Percentiles rank a stretch among this genome's conserved stretches.
phyloP scores from a whole-genome alignment of 2,888 invertebrate species.

The Colostygia pectinataria region DNA sequence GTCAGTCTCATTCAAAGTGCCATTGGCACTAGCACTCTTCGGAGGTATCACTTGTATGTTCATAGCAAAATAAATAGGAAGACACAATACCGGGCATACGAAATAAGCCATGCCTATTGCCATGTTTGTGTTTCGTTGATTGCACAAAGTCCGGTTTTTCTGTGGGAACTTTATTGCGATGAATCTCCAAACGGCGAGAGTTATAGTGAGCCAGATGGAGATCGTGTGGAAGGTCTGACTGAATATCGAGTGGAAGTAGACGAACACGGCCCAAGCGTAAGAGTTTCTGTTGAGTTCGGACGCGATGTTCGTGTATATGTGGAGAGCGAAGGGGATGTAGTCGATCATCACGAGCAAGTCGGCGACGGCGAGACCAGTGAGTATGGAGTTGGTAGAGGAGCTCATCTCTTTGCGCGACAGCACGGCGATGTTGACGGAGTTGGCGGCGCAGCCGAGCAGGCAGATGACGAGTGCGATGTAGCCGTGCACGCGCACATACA shows the following conservation, averaged over 20 bases:
- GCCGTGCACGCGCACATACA: conserved; percentile 90
- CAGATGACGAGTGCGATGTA: conserved; percentile 94
- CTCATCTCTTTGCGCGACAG: conserved; percentile 94
- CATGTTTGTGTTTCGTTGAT: conserved; percentile 88
- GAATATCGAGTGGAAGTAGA: conserved; percentile 94
- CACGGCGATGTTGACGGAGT: conserved; percentile 94
- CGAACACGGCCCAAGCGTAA: conserved; percentile 91
- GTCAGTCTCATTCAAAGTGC: conserved; percentile 49
- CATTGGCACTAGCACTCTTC: conserved; percentile 42
- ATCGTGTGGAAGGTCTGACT: conserved; percentile 94
- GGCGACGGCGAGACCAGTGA: conserved; percentile 95
- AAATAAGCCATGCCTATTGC: conserved; percentile 91
- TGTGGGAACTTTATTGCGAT: conserved; percentile 94
- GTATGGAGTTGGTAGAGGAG: conserved; percentile 95
- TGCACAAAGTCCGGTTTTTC: conserved; percentile 91
- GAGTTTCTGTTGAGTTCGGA: conserved; percentile 71
- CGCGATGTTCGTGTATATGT: conserved; percentile 86
- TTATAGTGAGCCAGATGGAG: conserved; percentile 96
- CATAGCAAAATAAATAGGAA: conserved; percentile 92
- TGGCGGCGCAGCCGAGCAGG: conserved; percentile 93
- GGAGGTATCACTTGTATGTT: conserved; percentile 82
- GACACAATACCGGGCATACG: conserved; percentile 91
- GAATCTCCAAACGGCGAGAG: conserved; percentile 96
- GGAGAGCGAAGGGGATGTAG: conserved; percentile 94
- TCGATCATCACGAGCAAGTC: conserved; percentile 97